Percentiles rank a stretch among this genome's conserved stretches.
These are phyloP conservation scores for Dione juno DNA, from an alignment of 2,888 invertebrate species.

Conservation along the genomic window DNA sequence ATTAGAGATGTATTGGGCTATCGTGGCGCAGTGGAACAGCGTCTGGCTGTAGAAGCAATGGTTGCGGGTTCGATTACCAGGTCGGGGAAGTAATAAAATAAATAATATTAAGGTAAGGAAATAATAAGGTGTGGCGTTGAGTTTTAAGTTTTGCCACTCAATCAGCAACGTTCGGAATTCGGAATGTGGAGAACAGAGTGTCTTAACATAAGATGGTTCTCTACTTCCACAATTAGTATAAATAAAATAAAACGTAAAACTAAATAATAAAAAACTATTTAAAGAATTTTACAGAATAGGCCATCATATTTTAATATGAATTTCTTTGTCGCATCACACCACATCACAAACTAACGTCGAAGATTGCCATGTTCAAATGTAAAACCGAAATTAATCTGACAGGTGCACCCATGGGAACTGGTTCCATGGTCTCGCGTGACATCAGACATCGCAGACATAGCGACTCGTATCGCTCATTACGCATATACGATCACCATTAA, in stretches of 20 bases:
- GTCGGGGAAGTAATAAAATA: too few species aligned
- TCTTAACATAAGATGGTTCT: too few species aligned
- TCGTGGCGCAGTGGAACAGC: too few species aligned
- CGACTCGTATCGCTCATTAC: constrained; percentile 73
- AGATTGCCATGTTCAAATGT: constrained; percentile 57
- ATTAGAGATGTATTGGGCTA: neutral
- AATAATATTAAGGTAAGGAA: too few species aligned
- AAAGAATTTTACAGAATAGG: neutral
- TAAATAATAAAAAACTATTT: neutral
- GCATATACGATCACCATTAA: constrained; percentile 58
- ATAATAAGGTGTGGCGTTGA: too few species aligned
- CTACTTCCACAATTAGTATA: too few species aligned
- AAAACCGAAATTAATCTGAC: constrained; percentile 69
- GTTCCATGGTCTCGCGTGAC: constrained; percentile 72
- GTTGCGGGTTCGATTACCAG: too few species aligned
- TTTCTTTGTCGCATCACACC: constrained; percentile 43
- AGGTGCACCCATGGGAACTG: constrained; percentile 68
- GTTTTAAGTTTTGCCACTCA: too few species aligned
- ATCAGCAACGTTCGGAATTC: too few species aligned
- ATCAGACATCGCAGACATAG: constrained; percentile 62
- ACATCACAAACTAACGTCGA: constrained; percentile 36
- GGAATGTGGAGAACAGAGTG: too few species aligned
- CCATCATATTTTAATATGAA: constrained; percentile 3
- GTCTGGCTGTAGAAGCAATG: too few species aligned
- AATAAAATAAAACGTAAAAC: too few species aligned